phyloP scores from a whole-genome alignment of 2,888 invertebrate genomes.

The Microplitis deprimator region DNA sequence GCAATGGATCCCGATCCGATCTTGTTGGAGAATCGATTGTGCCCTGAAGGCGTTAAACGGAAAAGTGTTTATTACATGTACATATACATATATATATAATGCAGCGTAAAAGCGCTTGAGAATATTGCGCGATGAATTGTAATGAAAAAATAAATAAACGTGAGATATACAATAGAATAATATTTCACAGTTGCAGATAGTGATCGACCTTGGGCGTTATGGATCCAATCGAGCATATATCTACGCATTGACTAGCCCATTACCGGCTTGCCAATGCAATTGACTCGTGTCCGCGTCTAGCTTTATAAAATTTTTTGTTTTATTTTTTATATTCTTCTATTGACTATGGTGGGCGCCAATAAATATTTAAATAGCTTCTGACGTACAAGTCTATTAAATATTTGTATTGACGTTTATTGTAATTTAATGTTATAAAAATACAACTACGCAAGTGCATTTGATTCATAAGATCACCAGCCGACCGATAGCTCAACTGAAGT shows the following conservation, averaged over 20 bases:
- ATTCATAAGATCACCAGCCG: too few species aligned
- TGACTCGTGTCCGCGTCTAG: background rate
- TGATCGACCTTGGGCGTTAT: slow-evolving; percentile 62
- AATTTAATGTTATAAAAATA: background rate
- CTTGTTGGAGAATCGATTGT: slow-evolving; percentile 34
- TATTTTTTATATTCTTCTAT: background rate
- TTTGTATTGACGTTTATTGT: background rate
- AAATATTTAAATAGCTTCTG: background rate
- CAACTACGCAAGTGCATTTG: background rate
- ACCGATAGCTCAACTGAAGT: too few species aligned
- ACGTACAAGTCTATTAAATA: background rate
- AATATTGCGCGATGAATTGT: slow-evolving; percentile 12
- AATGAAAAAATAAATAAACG: slow-evolving; percentile 25
- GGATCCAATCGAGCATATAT: slow-evolving; percentile 55
- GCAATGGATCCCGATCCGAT: slow-evolving; percentile 27
- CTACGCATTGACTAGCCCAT: background rate
- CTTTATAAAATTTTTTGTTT: background rate
- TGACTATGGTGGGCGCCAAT: background rate
- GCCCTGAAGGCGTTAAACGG: slow-evolving; percentile 40
- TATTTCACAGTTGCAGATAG: slow-evolving; percentile 65
- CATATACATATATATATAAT: background rate
- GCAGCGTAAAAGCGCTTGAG: slow-evolving; percentile 35
- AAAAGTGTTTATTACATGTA: slow-evolving; percentile 9
- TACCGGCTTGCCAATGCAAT: slow-evolving; percentile 6
- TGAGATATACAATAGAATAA: slow-evolving; percentile 52